phyloP scores from a whole-genome alignment of 1,140 invertebrate species.

The Ptiloglossa arizonensis region DNA sequence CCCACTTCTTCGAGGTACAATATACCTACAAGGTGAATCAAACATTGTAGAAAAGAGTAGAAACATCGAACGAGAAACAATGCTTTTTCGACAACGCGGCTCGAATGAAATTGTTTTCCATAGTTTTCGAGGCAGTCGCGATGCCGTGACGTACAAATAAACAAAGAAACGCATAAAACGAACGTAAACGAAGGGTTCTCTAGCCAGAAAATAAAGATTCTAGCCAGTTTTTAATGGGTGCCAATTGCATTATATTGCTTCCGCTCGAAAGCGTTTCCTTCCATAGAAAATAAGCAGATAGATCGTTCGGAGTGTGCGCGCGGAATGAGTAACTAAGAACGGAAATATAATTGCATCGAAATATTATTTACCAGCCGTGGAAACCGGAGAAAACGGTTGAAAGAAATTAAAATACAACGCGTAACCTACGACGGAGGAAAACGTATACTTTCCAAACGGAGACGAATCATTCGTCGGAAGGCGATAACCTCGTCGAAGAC shows the following conservation, averaged over 20 bases:
- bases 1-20: no score
- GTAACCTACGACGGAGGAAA: no score
- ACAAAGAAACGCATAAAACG: background rate
- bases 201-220: background rate
- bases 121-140: background rate
- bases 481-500: no score
- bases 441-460: no score
- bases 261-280: slow-evolving; percentile 27
- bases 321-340: slow-evolving; percentile 24
- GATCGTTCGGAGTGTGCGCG: background rate
- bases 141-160: background rate
- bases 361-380: background rate
- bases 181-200: background rate
- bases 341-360: slow-evolving; percentile 18
- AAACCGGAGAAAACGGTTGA: no score
- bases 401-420: no score
- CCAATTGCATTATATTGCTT: slow-evolving; percentile 38
- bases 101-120: no score
- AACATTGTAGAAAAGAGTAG: background rate
- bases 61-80: background rate
- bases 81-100: no score
- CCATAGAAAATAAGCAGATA: slow-evolving; percentile 23
- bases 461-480: no score
- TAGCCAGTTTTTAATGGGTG: slow-evolving; percentile 38
- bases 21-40: no score